Conservation (phyloP, 2,888 invertebrate species). For the Drosophila flavopinicola region DNA sequence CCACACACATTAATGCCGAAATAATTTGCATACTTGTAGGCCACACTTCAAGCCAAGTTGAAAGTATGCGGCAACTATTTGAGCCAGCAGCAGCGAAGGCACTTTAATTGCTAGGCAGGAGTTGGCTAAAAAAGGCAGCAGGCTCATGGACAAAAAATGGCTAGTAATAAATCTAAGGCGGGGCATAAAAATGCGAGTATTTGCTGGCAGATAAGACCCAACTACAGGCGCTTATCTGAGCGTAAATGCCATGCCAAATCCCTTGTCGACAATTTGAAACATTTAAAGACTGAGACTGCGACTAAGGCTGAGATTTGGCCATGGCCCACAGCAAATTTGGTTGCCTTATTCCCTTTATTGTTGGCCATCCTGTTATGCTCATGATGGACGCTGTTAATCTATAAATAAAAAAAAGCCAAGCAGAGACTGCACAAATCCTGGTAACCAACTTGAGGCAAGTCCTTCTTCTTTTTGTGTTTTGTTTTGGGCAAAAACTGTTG, state of each 20-base stretch:
- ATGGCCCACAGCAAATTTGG: constrained; percentile 13
- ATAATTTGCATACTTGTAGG: constrained; percentile 71
- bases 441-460: constrained; percentile 15
- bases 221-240: constrained; percentile 77
- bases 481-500: constrained; percentile 62
- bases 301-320: constrained; percentile 58
- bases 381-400: constrained; percentile 72
- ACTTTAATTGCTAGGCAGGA: constrained; percentile 63
- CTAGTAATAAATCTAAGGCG: constrained; percentile 65
- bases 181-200: constrained; percentile 55
- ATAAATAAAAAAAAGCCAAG: constrained; percentile 59
- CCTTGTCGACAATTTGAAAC: constrained; percentile 82
- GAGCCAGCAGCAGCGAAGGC: constrained; percentile 14
- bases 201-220: constrained; percentile 73
- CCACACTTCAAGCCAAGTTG: constrained; percentile 23
- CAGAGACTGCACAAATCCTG: constrained; percentile 27
- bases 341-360: constrained; percentile 62
- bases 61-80: constrained; percentile 68
- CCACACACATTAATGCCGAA: constrained; percentile 59
- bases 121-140: background rate
- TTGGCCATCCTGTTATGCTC: constrained; percentile 58
- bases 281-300: constrained; percentile 76
- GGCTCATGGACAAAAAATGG: constrained; percentile 59
- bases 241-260: constrained; percentile 79
- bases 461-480: background rate